Base-by-base conservation (phyloP, 2,797 vertebrate species). In the Xiphophorus birchmanni region DNA sequence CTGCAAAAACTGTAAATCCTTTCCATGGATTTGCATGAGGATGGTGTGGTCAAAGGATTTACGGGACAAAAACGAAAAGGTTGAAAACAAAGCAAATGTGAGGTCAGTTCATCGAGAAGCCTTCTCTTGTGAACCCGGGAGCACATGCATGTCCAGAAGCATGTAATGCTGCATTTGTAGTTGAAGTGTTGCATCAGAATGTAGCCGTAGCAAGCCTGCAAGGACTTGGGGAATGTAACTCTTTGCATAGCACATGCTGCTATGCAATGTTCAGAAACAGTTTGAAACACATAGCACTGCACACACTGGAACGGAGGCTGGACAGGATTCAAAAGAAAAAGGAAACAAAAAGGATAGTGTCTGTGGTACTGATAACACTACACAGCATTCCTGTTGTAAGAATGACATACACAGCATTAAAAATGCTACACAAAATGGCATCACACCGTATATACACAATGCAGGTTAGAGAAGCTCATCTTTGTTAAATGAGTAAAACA, bases 241-340 rank as follows among this genome's bases (percentile, higher is more conserved):
- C 21, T 80, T 93, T 94, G 91, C 94, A 95, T 96, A 96, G 95
- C 94, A 71, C 96, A 96, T 96, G 95, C 95, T 96, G 94, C 95
- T 96, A 96, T 95, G 93, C 93, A 94, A 89, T 63, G 80, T 86
- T 88, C 84, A 90, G 89, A 93, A 88, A 96, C 93, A 90, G 90
- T 92, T 93, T 91, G 87, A 92, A 93, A 95, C 93, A 95, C 93
- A 73, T 80, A 92, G 93, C 90, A 96, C 93, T 86, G 92, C 95
- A 95, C 91, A 91, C 92, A 95, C 93, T 78, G 91, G 86, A 91
- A 85, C 87, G 91, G 82, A 90, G 90, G 91, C 88, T 37, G 86
- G 91, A 95, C 93, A 89, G 91, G 91, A 93, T 89, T 94, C 95
- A 90, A 87, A 84, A 83, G 26, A 75, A 79, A 80, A 69, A 17